Conservation (phyloP, 2,797 vertebrate species). For the Rhadinocentrus ornatus region DNA sequence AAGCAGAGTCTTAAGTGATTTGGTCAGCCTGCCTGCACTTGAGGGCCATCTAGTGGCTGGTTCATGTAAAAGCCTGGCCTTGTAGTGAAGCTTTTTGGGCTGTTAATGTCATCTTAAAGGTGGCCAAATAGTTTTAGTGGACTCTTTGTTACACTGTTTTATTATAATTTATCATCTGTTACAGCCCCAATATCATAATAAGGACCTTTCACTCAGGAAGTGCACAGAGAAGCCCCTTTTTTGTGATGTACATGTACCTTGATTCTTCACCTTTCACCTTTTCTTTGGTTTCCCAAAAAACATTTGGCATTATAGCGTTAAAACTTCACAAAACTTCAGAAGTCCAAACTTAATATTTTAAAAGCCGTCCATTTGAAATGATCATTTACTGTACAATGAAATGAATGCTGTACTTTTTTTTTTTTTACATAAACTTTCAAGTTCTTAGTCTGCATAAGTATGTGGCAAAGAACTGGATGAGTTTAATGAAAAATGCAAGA, state of each 20-base stretch:
- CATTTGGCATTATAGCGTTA: slow-evolving; percentile 38
- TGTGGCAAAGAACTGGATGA: slow-evolving; percentile 37
- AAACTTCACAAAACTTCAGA: slow-evolving; percentile 22
- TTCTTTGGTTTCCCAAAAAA: slow-evolving; percentile 47
- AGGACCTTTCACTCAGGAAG: slow-evolving; percentile 81
- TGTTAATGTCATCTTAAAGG: slow-evolving; percentile 55
- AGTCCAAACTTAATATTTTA: slow-evolving; percentile 55
- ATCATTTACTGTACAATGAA: slow-evolving; percentile 62
- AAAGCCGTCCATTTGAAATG: slow-evolving; percentile 74
- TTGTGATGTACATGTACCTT: slow-evolving; percentile 41
- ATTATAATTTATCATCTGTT: slow-evolving; percentile 47
- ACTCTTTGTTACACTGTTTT: slow-evolving; percentile 72
- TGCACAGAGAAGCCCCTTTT: slow-evolving; percentile 60
- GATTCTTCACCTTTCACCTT: slow-evolving; percentile 49
- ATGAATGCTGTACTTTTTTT: slow-evolving; percentile 63
- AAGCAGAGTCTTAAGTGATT: slow-evolving; percentile 69
- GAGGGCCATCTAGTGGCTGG: slow-evolving; percentile 76
- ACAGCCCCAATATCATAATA: slow-evolving; percentile 65
- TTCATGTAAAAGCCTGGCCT: slow-evolving; percentile 54
- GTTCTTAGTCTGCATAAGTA: slow-evolving; percentile 26
- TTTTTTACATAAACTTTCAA: slow-evolving; percentile 32
- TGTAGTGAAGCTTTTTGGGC: slow-evolving; percentile 68
- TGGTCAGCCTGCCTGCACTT: slow-evolving; percentile 59
- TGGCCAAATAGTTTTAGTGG: slow-evolving; percentile 61
- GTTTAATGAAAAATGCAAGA: slow-evolving; percentile 56